Base-by-base conservation (phyloP, 2,797 vertebrate genomes). In the Trematomus bernacchii region DNA sequence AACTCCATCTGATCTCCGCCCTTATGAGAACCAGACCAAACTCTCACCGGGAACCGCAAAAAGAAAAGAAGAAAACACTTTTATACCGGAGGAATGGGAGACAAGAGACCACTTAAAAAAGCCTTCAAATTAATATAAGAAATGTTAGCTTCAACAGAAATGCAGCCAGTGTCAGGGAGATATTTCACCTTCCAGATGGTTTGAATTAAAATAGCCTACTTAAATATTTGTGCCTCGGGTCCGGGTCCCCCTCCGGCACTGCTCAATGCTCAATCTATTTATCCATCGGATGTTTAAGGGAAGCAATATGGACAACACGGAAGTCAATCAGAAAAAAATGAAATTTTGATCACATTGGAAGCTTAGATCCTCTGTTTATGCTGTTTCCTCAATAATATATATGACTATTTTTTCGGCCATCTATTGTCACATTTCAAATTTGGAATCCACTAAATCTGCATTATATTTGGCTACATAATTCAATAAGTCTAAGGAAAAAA, bases 1-100 rank as follows among this genome's bases (percentile, higher is more conserved):
- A 92, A 85, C 89, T 93, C 82, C 93, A 90, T 91, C 86, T 92
- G 94, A 94, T 94, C 91, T 88, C 66, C 66, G 85, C 87, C 73
- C 50, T 95, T 94, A 95, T 95, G 92, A 91, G 84, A 95, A 94
- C 81, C 94, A 95, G 94, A 93, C 94, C 88, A 80, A 84, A 85
- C 80, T 73, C 85, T 82, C 80, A 74, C 67, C 77, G 81, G 70
- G 83, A 64, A 88, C 86, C 73, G 73, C 82, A 57, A 66, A 69
- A 62, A 51, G n/a, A 64, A n/a, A 48, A 46, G 18, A 66, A 44
- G 23, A 42, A 66, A 69, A 42, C 55, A 37, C 85, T 89, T 77
- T 78, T 80, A 7, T 60, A 77, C 79, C 66, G 66, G 85, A 57
- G 87, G 84, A 84, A 80, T 77, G 78, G 84, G 86, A 87, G 87